Evolutionary conservation across 2,113 vertebrate species (phyloP).

Genomic region (Gambusia affinis): DNA sequence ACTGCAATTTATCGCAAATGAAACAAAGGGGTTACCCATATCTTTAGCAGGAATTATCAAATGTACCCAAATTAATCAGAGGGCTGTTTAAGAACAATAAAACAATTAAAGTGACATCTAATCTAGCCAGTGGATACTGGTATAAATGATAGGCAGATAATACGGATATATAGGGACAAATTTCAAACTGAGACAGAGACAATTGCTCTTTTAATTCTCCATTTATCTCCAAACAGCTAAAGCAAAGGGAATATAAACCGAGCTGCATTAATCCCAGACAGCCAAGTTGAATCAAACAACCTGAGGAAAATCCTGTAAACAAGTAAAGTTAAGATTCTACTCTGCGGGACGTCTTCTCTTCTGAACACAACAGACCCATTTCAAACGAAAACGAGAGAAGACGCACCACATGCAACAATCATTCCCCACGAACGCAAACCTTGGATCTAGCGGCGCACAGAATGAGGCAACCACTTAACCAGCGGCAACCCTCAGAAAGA

Average conservation of each 20-base stretch:
- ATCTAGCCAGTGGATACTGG: neutral
- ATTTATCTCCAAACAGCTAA: neutral
- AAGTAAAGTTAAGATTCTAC: neutral
- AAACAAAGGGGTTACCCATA: no score
- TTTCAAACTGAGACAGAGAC: neutral
- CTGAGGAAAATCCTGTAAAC: neutral
- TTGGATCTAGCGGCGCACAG: no score
- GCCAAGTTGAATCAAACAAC: neutral
- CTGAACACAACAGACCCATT: neutral
- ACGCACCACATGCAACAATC: neutral
- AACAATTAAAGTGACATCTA: no score
- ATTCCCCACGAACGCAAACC: neutral
- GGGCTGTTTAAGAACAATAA: no score
- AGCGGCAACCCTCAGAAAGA: no score
- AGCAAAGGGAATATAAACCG: neutral
- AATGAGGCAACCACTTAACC: no score
- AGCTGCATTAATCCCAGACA: neutral
- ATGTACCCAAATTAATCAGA: no score
- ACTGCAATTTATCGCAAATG: no score
- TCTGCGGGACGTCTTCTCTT: neutral
- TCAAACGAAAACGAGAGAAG: neutral
- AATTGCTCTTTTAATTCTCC: neutral
- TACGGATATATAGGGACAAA: neutral
- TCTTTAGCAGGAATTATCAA: no score
- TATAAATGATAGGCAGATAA: neutral